Evolutionary conservation across 2,113 vertebrate species (phyloP).

Genomic region (Eulemur rufifrons): DNA sequence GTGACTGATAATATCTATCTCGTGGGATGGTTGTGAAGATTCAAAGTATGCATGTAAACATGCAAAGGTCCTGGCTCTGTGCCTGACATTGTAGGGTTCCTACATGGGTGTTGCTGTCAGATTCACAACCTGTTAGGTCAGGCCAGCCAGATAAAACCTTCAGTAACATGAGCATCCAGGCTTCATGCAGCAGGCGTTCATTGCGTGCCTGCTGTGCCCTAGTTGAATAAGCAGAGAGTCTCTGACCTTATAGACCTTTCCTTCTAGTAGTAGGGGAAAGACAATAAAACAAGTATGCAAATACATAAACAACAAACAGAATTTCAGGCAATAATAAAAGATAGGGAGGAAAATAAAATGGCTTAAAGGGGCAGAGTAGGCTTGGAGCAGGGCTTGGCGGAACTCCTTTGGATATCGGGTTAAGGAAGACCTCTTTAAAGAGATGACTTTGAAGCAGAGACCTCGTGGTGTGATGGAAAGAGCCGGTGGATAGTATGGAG

Average conservation of each 20-base stretch:
- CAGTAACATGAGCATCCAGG: rapidly evolving
- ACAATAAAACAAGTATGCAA: background rate
- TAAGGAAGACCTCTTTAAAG: background rate
- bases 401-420: background rate
- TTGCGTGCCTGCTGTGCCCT: rapidly evolving
- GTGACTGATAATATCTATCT: background rate
- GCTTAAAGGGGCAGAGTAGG: too few relatives aligned
- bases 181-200: rapidly evolving
- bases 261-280: background rate
- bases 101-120: rapidly evolving
- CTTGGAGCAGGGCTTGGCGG: rapidly evolving
- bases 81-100: rapidly evolving
- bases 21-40: background rate
- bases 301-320: too few relatives aligned
- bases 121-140: background rate
- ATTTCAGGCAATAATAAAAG: background rate
- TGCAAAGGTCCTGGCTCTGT: background rate
- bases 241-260: background rate
- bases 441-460: background rate
- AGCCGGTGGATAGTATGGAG: background rate
- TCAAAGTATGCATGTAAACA: background rate
- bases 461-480: background rate
- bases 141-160: too few relatives aligned
- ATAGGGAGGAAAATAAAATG: background rate
- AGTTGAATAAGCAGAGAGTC: background rate